Evolutionary conservation across 2,113 vertebrate species (phyloP).

Genomic region (Malurus melanocephalus): DNA sequence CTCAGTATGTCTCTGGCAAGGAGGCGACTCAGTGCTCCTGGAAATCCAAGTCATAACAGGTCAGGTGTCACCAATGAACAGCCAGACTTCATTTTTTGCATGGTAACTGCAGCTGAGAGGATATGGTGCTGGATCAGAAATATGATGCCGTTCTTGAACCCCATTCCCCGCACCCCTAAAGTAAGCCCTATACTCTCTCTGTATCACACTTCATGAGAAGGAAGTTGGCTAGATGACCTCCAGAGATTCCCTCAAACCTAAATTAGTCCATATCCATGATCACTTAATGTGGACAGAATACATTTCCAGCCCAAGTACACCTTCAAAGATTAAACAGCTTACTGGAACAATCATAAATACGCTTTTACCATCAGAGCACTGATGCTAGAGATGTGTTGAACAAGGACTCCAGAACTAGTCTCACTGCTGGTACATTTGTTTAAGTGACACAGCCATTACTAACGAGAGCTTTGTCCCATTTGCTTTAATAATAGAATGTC

Average conservation of each 20-base stretch:
- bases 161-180: background rate
- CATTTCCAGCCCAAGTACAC: background rate
- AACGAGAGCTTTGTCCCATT: background rate
- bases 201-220: background rate
- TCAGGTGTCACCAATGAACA: constrained; percentile 13
- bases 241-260: background rate
- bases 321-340: background rate
- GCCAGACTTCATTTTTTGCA: background rate
- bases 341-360: background rate
- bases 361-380: background rate
- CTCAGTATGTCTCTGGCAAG: constrained; percentile 38
- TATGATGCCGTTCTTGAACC: background rate
- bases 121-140: background rate
- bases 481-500: background rate
- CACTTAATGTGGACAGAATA: background rate
- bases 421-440: background rate
- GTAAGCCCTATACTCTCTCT: background rate
- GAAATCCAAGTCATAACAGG: background rate
- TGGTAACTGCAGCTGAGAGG: background rate
- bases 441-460: background rate
- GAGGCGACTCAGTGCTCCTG: background rate
- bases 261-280: background rate
- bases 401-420: background rate
- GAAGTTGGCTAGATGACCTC: background rate
- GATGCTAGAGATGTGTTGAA: background rate